Percentiles rank a stretch among this genome's conserved stretches.
phyloP scores from a whole-genome alignment of 2,888 invertebrate species.

The Candidula unifasciata region DNA sequence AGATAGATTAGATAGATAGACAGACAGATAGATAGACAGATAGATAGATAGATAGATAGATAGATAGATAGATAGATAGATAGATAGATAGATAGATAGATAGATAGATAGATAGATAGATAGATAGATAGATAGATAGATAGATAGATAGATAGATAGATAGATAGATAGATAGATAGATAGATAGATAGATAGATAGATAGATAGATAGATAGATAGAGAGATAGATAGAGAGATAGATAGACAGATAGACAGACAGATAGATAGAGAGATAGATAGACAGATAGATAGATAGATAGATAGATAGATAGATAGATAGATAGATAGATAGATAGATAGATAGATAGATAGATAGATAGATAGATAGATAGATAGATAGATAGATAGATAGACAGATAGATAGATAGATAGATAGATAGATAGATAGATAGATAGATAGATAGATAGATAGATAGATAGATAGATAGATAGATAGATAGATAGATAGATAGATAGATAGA shows the following conservation, averaged over 20 bases:
- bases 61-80: slow-evolving; percentile 6
- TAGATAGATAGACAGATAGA: not conserved
- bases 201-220: slow-evolving; percentile 11
- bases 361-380: slow-evolving; percentile 11
- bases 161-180: slow-evolving; percentile 11
- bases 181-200: slow-evolving; percentile 2
- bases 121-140: slow-evolving; percentile 7
- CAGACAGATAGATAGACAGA: not conserved
- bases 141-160: not conserved
- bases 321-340: slow-evolving; percentile 11
- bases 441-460: slow-evolving; percentile 6
- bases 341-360: slow-evolving; percentile 2
- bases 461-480: slow-evolving; percentile 1
- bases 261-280: too few relatives aligned
- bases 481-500: slow-evolving; percentile 6
- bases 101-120: slow-evolving; percentile 6
- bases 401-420: slow-evolving; percentile 6
- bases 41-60: slow-evolving; percentile 6
- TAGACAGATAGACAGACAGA: too few relatives aligned
- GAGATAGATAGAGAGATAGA: not conserved
- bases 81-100: slow-evolving; percentile 1
- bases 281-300: slow-evolving; percentile 3
- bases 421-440: slow-evolving; percentile 6
- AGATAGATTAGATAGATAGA: not conserved
- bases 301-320: not conserved